Percentiles rank a stretch among this genome's conserved stretches.
These are phyloP conservation scores for Laterallus jamaicensis DNA, from an alignment of 2,113 vertebrate genomes.

Conservation along the genomic window DNA sequence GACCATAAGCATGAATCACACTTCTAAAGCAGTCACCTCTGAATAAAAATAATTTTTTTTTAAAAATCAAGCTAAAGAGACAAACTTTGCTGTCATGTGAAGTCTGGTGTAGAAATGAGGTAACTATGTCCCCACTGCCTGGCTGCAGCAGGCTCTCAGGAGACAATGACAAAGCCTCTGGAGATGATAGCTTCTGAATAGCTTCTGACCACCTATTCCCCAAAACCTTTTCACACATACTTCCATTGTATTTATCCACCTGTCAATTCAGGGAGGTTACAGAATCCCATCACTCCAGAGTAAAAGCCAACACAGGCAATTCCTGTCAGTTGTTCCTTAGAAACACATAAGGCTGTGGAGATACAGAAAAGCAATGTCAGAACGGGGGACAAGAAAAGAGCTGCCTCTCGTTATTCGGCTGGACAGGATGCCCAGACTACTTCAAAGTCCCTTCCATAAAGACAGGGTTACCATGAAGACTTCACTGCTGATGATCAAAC, in stretches of 20 bases:
- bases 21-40: neutral
- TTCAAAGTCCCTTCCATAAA: neutral
- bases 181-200: neutral
- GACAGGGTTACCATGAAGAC: neutral
- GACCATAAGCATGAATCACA: neutral
- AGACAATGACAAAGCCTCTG: neutral
- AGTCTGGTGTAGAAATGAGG: neutral
- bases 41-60: neutral
- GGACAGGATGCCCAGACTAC: neutral
- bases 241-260: neutral
- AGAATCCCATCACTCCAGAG: neutral
- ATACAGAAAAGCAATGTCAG: neutral
- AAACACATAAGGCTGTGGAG: neutral
- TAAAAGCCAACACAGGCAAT: neutral
- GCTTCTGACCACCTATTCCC: neutral
- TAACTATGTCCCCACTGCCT: neutral
- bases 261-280: neutral
- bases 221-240: neutral
- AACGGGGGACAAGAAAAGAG: neutral
- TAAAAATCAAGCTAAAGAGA: neutral
- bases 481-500: neutral
- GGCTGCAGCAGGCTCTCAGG: neutral
- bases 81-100: neutral
- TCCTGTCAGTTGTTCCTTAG: neutral
- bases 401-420: neutral